Conservation (phyloP, 2,797 vertebrate species). For the Cuculus canorus region DNA sequence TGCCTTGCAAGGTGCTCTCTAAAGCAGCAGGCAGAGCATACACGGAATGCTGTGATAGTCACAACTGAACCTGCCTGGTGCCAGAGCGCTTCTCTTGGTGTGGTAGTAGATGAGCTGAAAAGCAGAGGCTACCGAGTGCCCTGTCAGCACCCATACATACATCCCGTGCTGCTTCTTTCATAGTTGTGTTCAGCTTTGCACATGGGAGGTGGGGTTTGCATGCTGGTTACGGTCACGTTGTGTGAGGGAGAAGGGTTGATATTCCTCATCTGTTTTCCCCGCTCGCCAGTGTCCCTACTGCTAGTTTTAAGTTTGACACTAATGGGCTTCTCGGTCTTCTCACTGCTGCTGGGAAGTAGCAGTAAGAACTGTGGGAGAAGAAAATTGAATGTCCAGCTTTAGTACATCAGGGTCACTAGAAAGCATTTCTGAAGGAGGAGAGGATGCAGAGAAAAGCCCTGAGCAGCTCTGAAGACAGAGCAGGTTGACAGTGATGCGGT, state of each 20-base stretch:
- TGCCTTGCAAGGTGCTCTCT: background rate
- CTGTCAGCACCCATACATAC: rapidly evolving
- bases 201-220: rapidly evolving
- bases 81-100: rapidly evolving
- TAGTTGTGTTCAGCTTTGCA: no score
- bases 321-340: background rate
- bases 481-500: background rate
- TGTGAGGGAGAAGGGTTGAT: background rate
- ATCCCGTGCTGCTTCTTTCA: background rate
- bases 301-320: background rate
- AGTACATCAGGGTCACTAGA: no score
- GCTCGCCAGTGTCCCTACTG: background rate
- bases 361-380: background rate
- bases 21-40: background rate
- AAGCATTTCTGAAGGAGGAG: background rate
- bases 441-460: background rate
- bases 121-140: background rate
- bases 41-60: background rate
- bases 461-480: background rate
- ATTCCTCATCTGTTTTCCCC: background rate
- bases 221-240: no score
- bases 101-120: background rate
- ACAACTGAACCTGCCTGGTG: background rate
- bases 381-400: background rate
- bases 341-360: background rate